phyloP scores from a whole-genome alignment of 2,888 invertebrate genomes.

The Molorchus minor region DNA sequence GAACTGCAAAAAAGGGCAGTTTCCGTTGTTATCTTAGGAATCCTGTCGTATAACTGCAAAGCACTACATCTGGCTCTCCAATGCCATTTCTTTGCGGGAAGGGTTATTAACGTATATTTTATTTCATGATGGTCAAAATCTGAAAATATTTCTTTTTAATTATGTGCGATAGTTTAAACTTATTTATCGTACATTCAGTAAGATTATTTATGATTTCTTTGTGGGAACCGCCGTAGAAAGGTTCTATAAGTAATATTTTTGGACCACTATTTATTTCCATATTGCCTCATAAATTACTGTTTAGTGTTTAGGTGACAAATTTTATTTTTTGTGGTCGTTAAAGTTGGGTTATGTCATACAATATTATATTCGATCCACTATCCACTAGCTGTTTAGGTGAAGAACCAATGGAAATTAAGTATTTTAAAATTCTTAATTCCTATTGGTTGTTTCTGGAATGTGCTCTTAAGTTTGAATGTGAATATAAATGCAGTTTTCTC shows the following conservation, averaged over 20 bases:
- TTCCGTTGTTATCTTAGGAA: slow-evolving; percentile 66
- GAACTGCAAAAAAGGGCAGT: slow-evolving; percentile 73
- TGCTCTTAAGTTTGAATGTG: too few species aligned
- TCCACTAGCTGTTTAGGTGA: too few species aligned
- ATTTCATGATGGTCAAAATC: background rate
- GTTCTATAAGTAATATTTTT: slow-evolving; percentile 65
- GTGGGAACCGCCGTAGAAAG: slow-evolving; percentile 79
- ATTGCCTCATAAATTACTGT: background rate
- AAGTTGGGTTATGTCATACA: too few species aligned
- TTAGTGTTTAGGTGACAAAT: too few species aligned
- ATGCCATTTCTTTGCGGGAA: slow-evolving; percentile 80
- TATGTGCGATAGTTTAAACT: slow-evolving; percentile 2
- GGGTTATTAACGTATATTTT: slow-evolving; percentile 64
- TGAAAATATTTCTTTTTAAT: slow-evolving; percentile 6
- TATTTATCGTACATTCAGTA: slow-evolving; percentile 10
- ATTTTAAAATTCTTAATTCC: too few species aligned
- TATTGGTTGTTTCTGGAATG: too few species aligned
- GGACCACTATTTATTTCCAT: background rate
- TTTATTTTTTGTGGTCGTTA: too few species aligned
- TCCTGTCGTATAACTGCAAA: slow-evolving; percentile 68
- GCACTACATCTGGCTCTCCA: slow-evolving; percentile 78
- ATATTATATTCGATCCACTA: too few species aligned
- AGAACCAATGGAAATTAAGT: too few species aligned
- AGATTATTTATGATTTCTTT: slow-evolving; percentile 70
- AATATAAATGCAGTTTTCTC: too few species aligned